A percentile compares a stretch with the other conserved stretches of the same genome.
Evolutionary conservation across 1,140 invertebrate species (phyloP).

Genomic region (Thrips palmi): DNA sequence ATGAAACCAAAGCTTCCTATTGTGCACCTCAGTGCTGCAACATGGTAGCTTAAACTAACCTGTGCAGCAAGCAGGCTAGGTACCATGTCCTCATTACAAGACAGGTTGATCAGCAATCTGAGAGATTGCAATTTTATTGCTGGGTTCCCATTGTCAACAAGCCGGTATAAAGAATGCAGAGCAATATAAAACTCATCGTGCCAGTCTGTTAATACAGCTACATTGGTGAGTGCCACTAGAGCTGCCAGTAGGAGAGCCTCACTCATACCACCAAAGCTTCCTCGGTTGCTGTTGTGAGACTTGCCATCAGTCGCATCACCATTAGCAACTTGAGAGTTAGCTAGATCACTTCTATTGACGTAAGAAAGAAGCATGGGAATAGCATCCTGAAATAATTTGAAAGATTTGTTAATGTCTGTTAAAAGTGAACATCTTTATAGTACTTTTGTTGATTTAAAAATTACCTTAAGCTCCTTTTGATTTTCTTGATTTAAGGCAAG

Average conservation of each 20-base stretch:
- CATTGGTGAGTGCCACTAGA: constrained; percentile 28
- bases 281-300: too few species aligned
- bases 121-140: constrained; percentile 32
- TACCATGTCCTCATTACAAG: constrained; percentile 39
- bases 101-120: constrained; percentile 43
- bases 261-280: too few species aligned
- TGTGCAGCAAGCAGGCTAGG: constrained; percentile 39
- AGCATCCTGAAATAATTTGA: constrained; percentile 21
- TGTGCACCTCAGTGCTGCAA: constrained; percentile 6
- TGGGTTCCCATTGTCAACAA: constrained; percentile 22
- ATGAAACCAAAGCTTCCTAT: too few species aligned
- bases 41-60: constrained; percentile 21
- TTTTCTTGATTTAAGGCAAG: constrained; percentile 32
- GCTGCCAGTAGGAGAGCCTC: constrained; percentile 20
- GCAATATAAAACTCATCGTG: constrained; percentile 26
- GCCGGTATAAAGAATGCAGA: constrained; percentile 23
- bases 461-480: constrained; percentile 30
- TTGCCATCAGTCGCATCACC: constrained; percentile 15
- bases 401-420: constrained; percentile 1
- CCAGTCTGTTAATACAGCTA: constrained; percentile 27
- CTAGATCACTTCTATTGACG: constrained; percentile 18
- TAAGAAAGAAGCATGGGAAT: constrained; percentile 25
- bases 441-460: constrained; percentile 6
- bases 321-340: constrained; percentile 14
- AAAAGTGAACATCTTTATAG: constrained; percentile 5